phyloP scores from a whole-genome alignment of 1,140 invertebrate species.

The Aphaenogaster ashmeadi region DNA sequence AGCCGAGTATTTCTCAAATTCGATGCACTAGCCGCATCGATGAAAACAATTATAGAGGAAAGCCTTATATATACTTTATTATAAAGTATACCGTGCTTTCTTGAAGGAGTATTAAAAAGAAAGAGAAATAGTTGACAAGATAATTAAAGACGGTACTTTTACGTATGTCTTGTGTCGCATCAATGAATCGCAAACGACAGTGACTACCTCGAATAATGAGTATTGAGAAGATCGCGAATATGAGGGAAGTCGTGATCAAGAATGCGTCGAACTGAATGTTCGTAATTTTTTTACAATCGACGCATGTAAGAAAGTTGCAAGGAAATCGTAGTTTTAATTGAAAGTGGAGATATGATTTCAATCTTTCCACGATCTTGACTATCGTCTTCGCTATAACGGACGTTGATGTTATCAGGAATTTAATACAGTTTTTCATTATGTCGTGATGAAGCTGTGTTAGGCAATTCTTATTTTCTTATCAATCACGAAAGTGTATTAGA shows the following conservation, averaged over 20 bases:
- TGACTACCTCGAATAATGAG: slow-evolving; percentile 34
- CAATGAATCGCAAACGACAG: slow-evolving; percentile 20
- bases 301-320: not conserved
- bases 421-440: not conserved
- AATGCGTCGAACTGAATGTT: slow-evolving; percentile 31
- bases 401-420: slow-evolving; percentile 39
- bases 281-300: slow-evolving; percentile 30
- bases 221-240: slow-evolving; percentile 1
- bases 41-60: slow-evolving; percentile 11
- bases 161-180: not conserved
- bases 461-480: not conserved
- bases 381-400: slow-evolving; percentile 15
- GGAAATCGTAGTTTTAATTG: slow-evolving; percentile 16
- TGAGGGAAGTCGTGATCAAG: not conserved
- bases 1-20: slow-evolving; percentile 18
- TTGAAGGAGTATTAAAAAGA: slow-evolving; percentile 4
- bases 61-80: slow-evolving; percentile 4
- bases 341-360: slow-evolving; percentile 3
- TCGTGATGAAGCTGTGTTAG: slow-evolving; percentile 4
- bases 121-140: slow-evolving; percentile 3
- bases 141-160: slow-evolving; percentile 2
- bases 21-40: slow-evolving; percentile 21
- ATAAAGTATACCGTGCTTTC: slow-evolving; percentile 18
- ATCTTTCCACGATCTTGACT: slow-evolving; percentile 35
- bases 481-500: slow-evolving; percentile 15